Evolutionary conservation across 2,797 vertebrate genomes (phyloP), one percentile per base, ranked within the genome.

Genomic region (Pangasius djambal): DNA sequence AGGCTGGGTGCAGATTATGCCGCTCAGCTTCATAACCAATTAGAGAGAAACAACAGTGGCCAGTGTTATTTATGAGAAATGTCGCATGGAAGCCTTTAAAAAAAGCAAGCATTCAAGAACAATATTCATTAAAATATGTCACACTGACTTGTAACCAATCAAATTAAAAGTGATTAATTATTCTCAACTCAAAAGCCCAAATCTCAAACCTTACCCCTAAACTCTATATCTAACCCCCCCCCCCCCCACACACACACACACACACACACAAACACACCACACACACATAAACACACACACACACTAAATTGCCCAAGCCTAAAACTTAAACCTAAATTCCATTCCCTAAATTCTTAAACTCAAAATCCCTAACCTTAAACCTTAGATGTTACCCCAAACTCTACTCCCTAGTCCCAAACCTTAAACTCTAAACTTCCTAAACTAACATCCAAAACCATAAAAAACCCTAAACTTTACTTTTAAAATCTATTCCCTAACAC

Each of bases 1-100:
- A 83, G 57, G 6, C 81, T 83, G 57, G 34, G 12, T 83, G 37
- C 57, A 83, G 34, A 83, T 83, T 28, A 83, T 83, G 22, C 34
- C 34, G 28, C 57, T 61, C 57, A 63, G 57, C 34, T 83, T 83
- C 34, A 40, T 83, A 44, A 61, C 15, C 57, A 61, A 28, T 83
- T 63, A 16, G 2, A 61, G 6, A 40, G 52, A 16, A 63, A 28
- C 57, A 44, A 28, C 31, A 40, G 31, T 59, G 34, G 25, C 34
- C 22, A 63, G 57, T 28, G 57, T 63, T 25, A 28, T 44, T 40
- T 13, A 22, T 13, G 6, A 44, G 37, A 28, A n/a, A 83, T 61
- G 10, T 13, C 37, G 31, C 20, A 61, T 40, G 20, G 7, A 8
- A 34, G 10, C 15, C n/a, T 57, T 55, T 34, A 55, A 55, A 55